Evolutionary conservation across 2,797 vertebrate species (phyloP).

Genomic region (Meda fulgida): DNA sequence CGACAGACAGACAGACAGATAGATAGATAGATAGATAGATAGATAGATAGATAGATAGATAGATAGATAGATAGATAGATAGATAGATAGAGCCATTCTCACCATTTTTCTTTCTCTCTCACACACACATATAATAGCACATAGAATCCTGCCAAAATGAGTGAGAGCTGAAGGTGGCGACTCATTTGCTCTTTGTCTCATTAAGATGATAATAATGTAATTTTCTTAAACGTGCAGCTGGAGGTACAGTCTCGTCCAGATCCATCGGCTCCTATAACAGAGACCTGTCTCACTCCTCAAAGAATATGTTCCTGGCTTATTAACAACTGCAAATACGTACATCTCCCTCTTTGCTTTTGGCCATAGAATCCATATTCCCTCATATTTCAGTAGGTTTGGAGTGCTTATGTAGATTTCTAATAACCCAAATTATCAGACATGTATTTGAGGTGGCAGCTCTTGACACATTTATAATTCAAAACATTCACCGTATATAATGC

Average conservation of each 20-base stretch:
- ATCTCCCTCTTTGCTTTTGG: slow-evolving; percentile 19
- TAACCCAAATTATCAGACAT: slow-evolving; percentile 35
- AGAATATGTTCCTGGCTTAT: slow-evolving; percentile 17
- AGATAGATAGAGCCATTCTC: too few species aligned
- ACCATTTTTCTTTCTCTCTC: too few species aligned
- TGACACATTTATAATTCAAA: slow-evolving; percentile 44
- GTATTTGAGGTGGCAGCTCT: slow-evolving; percentile 41
- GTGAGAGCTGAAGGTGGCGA: not conserved
- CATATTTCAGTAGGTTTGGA: not conserved
- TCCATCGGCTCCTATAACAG: not conserved
- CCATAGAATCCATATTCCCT: slow-evolving; percentile 5
- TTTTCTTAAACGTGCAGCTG: slow-evolving; percentile 32
- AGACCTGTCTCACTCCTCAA: not conserved
- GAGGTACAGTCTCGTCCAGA: not conserved
- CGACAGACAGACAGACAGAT: too few species aligned
- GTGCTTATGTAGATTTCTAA: slow-evolving; percentile 42
- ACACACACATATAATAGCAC: not conserved
- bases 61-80: too few species aligned
- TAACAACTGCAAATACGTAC: not conserved
- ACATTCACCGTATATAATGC: slow-evolving; percentile 31
- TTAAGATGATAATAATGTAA: slow-evolving; percentile 28
- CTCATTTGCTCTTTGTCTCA: slow-evolving; percentile 33
- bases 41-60: too few species aligned
- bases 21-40: too few species aligned
- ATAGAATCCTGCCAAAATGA: slow-evolving; percentile 3